Conservation (phyloP, 1,140 invertebrate species). For the Gonatopus flavifemur region DNA sequence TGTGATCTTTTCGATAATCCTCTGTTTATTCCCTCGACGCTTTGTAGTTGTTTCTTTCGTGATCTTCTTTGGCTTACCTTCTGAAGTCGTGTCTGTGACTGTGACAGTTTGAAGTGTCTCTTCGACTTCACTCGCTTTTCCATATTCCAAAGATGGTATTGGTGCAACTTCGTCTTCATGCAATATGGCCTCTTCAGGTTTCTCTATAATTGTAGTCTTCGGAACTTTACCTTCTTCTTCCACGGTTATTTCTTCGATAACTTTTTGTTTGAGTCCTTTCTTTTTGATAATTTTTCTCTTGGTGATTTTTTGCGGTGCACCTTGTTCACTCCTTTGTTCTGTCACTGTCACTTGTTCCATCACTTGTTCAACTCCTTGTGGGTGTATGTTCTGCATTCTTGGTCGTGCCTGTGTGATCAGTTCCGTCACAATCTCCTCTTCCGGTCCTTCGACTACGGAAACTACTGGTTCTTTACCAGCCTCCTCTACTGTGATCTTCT, state of each 20-base stretch:
- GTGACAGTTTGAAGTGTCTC: constrained; percentile 36
- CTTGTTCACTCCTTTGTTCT: constrained; percentile 43
- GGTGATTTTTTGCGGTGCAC: constrained; percentile 30
- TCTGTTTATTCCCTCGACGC: constrained; percentile 36
- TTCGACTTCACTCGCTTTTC: constrained; percentile 19
- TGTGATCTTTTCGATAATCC: constrained; percentile 56
- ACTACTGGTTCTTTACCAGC: constrained; percentile 37
- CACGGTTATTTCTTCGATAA: constrained; percentile 20
- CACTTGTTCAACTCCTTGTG: constrained; percentile 33
- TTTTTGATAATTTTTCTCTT: constrained; percentile 39
- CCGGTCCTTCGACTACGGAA: constrained; percentile 11
- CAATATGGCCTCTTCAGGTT: constrained; percentile 36
- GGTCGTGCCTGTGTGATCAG: constrained; percentile 27
- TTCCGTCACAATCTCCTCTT: constrained; percentile 17
- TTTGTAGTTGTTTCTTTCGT: constrained; percentile 30
- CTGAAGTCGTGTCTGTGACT: constrained; percentile 32
- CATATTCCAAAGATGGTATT: constrained; percentile 19
- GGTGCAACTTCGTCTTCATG: background rate
- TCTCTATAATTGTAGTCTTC: constrained; percentile 19
- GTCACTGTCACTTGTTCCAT: constrained; percentile 41
- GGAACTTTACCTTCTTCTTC: constrained; percentile 25
- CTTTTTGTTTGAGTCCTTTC: constrained; percentile 26
- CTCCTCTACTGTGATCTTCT: constrained; percentile 45
- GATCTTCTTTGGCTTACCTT: constrained; percentile 37
- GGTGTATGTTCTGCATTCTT: constrained; percentile 18